These are phyloP conservation scores for Callipepla squamata DNA, from an alignment of 2,113 vertebrate species.

Conservation along the genomic window DNA sequence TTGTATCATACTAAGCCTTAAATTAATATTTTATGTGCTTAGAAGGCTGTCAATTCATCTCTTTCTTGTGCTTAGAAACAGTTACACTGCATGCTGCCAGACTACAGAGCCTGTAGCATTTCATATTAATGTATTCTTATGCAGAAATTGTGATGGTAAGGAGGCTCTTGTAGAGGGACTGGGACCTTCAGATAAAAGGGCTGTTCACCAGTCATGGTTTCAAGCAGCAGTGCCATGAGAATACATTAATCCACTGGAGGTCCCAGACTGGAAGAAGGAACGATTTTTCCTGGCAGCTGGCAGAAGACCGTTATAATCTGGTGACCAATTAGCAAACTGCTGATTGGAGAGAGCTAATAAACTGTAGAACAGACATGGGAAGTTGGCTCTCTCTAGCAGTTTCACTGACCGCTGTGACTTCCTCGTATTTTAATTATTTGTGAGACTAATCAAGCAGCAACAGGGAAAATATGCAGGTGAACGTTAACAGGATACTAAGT, in stretches of 20 bases:
- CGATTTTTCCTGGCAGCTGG: neutral
- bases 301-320: neutral
- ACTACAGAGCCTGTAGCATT: neutral
- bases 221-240: conserved; percentile 2
- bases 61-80: neutral
- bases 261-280: neutral
- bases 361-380: neutral
- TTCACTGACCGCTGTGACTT: neutral
- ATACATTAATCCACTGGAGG: conserved; percentile 29
- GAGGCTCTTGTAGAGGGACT: neutral
- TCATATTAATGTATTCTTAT: conserved; percentile 37
- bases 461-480: neutral
- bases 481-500: conserved; percentile 9
- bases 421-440: neutral
- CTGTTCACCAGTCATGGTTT: conserved; percentile 1
- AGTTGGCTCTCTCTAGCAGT: neutral
- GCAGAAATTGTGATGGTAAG: neutral
- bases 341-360: neutral
- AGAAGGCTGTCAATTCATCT: conserved; percentile 15
- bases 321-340: neutral
- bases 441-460: neutral
- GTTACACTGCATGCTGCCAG: neutral
- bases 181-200: conserved; percentile 33
- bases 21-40: conserved; percentile 49
- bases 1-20: neutral